Evolutionary conservation across 1,140 invertebrate species (phyloP).

Genomic region (Papilio helenus): DNA sequence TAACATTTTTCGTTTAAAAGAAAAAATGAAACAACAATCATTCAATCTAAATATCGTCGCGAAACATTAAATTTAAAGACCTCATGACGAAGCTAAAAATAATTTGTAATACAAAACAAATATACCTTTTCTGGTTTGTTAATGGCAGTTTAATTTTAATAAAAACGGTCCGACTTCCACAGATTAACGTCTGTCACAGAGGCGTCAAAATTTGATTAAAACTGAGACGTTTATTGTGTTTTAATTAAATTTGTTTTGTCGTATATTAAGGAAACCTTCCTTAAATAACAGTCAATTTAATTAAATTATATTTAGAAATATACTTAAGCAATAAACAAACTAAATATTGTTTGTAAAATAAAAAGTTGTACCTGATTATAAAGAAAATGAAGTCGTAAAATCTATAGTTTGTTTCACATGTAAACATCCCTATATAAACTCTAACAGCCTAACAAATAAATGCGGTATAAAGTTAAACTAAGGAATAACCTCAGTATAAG

Average conservation of each 20-base stretch:
- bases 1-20: no score
- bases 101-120: background rate
- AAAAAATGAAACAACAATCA: no score
- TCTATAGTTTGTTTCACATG: no score
- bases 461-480: no score
- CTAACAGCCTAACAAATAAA: no score
- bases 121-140: background rate
- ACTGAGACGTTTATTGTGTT: conserved; percentile 2
- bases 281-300: background rate
- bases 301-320: background rate
- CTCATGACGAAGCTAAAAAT: background rate
- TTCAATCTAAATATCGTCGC: no score
- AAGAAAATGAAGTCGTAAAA: no score
- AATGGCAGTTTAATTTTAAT: background rate
- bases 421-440: no score
- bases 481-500: no score
- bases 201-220: conserved; percentile 14
- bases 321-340: no score
- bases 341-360: background rate
- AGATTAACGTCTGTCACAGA: background rate
- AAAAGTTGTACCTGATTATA: background rate
- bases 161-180: background rate
- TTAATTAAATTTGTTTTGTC: conserved; percentile 27
- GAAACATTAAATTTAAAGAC: background rate
- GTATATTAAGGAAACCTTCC: background rate